Percentiles rank a stretch among this genome's conserved stretches.
These are phyloP conservation scores for Rattus rattus DNA, from an alignment of 2,113 vertebrate species.

Conservation along the genomic window DNA sequence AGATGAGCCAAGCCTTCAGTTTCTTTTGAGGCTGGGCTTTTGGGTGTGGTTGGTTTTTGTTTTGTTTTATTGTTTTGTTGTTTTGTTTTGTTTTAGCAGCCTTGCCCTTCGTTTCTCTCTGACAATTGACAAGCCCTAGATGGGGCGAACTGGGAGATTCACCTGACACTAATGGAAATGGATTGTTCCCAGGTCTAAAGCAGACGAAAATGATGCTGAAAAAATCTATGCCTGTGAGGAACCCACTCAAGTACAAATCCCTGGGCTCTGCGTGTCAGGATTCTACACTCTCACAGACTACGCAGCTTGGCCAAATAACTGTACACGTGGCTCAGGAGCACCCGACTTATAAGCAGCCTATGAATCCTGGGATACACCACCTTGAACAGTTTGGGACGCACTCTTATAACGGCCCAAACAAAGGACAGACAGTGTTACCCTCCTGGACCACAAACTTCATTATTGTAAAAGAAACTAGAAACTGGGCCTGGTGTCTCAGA, in stretches of 20 bases:
- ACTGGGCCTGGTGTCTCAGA: not conserved
- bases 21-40: not conserved
- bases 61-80: not conserved
- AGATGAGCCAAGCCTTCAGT: not conserved
- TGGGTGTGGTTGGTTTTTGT: not conserved
- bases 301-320: not conserved
- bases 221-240: not conserved
- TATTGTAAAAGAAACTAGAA: not conserved
- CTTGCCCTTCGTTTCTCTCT: not conserved
- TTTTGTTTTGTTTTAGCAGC: not conserved
- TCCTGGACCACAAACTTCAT: not conserved
- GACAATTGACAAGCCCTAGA: not conserved
- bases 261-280: slow-evolving; percentile 21
- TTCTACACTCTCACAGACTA: slow-evolving; percentile 26
- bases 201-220: not conserved
- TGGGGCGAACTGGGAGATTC: not conserved
- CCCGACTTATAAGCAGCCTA: not conserved
- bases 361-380: not conserved
- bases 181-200: not conserved
- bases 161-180: not conserved
- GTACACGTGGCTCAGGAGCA: not conserved
- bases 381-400: not conserved
- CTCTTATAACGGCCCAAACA: not conserved
- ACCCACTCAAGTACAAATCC: slow-evolving; percentile 23
- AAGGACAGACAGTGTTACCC: not conserved